A percentile compares a stretch with the other conserved stretches of the same genome.
These are phyloP conservation scores for Oncorhynchus keta DNA, from an alignment of 2,113 vertebrate genomes.

Conservation along the genomic window DNA sequence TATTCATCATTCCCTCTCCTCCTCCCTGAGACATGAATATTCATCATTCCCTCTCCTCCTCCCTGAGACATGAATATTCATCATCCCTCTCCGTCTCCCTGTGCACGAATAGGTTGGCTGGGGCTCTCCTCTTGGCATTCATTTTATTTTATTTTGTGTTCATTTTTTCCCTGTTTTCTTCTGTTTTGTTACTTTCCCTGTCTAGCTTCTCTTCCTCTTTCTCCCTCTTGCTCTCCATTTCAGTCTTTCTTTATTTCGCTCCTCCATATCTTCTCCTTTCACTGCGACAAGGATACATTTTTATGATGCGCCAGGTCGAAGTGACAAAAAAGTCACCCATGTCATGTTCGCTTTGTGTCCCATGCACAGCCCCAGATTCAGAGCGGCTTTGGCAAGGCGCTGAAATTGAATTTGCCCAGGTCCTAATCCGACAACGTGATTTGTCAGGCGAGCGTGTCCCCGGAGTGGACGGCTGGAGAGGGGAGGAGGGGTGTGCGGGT, in stretches of 20 bases:
- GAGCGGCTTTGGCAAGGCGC: conserved; percentile 63
- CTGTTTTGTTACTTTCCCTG: conserved; percentile 12
- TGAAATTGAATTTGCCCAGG: conserved; percentile 47
- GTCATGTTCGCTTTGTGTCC: conserved; percentile 86
- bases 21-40: no score
- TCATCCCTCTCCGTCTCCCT: neutral
- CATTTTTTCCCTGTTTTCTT: neutral
- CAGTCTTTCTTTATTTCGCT: conserved; percentile 51
- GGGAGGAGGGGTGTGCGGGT: conserved; percentile 5
- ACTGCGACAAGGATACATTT: conserved; percentile 77
- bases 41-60: no score
- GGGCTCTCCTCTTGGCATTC: neutral
- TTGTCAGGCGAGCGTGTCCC: conserved; percentile 71
- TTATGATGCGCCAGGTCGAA: conserved; percentile 76
- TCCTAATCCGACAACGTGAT: conserved; percentile 82
- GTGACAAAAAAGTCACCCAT: conserved; percentile 83
- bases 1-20: no score
- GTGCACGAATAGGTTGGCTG: neutral
- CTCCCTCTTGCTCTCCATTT: neutral
- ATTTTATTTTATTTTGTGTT: conserved; percentile 12
- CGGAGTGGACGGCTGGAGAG: conserved; percentile 53
- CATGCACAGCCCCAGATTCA: conserved; percentile 74
- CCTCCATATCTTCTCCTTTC: conserved; percentile 57
- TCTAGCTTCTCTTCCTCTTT: conserved; percentile 1
- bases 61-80: no score